phyloP scores from a whole-genome alignment of 2,113 vertebrate species.

The Etheostoma cragini region DNA sequence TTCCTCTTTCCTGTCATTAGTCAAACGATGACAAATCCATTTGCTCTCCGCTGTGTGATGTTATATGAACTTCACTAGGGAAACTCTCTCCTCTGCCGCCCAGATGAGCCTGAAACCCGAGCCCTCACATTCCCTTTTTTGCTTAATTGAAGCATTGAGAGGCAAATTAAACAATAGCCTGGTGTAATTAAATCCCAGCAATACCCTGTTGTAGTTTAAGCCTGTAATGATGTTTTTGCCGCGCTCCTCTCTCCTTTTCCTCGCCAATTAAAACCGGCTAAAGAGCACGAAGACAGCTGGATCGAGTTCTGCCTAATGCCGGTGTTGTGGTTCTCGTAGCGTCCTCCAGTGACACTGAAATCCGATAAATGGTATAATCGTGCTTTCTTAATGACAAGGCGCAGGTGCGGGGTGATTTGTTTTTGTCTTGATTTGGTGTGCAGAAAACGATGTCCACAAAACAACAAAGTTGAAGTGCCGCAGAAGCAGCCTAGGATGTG shows the following conservation, averaged over 20 bases:
- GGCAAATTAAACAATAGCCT: conserved; percentile 84
- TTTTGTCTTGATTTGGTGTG: conserved; percentile 69
- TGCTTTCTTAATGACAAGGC: conserved; percentile 75
- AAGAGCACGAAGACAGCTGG: conserved; percentile 77
- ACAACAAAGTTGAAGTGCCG: conserved; percentile 52
- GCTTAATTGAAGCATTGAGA: conserved; percentile 77
- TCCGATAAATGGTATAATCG: conserved; percentile 83
- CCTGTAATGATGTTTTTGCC: conserved; percentile 84
- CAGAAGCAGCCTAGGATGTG: conserved; percentile 7
- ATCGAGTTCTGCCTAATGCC: conserved; percentile 80
- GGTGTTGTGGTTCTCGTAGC: conserved; percentile 66
- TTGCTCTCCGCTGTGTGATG: conserved; percentile 74
- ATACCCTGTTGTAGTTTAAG: conserved; percentile 81
- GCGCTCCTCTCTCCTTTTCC: conserved; percentile 74
- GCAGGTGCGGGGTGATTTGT: conserved; percentile 82
- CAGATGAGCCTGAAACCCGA: conserved; percentile 78
- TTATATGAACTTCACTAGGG: conserved; percentile 79
- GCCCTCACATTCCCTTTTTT: conserved; percentile 62
- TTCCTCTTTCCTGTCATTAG: conserved; percentile 78
- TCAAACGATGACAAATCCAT: conserved; percentile 81
- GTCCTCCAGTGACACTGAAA: conserved; percentile 77
- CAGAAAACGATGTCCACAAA: conserved; percentile 63
- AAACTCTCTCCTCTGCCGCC: conserved; percentile 58
- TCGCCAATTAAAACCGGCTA: conserved; percentile 85
- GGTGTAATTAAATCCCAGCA: conserved; percentile 84